phyloP scores from a whole-genome alignment of 2,113 vertebrate genomes.

The Herpailurus yagouaroundi region DNA sequence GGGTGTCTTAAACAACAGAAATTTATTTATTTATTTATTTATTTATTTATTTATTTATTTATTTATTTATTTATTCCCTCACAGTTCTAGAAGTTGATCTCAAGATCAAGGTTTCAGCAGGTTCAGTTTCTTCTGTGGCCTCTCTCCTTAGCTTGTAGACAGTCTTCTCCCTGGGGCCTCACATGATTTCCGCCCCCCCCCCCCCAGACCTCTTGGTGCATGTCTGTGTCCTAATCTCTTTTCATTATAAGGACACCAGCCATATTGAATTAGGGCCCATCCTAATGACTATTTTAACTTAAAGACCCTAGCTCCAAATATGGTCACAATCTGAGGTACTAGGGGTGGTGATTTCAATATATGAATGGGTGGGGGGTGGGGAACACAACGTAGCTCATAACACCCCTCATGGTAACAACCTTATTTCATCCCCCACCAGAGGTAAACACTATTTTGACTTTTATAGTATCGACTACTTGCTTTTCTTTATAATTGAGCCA shows the following conservation, averaged over 20 bases:
- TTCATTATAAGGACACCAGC: background rate
- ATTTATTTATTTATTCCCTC: background rate
- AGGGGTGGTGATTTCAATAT: background rate
- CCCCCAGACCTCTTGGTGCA: too few species aligned
- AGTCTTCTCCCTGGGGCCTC: background rate
- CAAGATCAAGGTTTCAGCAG: background rate
- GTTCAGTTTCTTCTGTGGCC: background rate
- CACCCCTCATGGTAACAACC: background rate
- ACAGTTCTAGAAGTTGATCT: background rate
- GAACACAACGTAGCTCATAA: background rate
- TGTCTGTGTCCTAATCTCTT: background rate
- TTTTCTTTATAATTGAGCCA: conserved; percentile 15
- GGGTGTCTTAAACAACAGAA: background rate
- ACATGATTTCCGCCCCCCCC: background rate
- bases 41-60: background rate
- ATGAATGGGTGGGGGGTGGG: too few species aligned
- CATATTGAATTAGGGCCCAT: background rate
- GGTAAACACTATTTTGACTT: background rate
- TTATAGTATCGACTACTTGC: background rate
- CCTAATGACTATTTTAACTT: background rate
- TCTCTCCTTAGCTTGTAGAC: background rate
- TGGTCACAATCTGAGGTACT: background rate
- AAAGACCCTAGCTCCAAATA: background rate
- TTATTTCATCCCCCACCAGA: background rate
- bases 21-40: background rate